A percentile compares a stretch with the other conserved stretches of the same genome.
Conservation (phyloP, 2,113 vertebrate genomes). For the Abramis brama region DNA sequence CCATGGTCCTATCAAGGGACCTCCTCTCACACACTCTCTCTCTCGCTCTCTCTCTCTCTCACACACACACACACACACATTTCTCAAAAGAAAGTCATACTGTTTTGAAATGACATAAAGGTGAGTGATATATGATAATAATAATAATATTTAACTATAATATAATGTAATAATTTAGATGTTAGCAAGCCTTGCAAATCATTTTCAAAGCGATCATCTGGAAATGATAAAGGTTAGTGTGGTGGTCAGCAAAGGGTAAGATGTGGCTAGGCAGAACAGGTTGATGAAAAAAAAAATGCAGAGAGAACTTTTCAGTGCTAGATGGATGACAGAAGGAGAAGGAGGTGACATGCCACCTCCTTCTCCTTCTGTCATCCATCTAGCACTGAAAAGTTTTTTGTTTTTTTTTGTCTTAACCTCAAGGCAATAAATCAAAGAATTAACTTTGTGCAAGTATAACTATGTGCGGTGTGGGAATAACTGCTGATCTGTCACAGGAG, state of each 20-base stretch:
- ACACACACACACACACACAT: too few species aligned
- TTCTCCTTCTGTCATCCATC: conserved; percentile 31
- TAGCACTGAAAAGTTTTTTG: conserved; percentile 10
- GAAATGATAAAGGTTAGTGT: conserved; percentile 3
- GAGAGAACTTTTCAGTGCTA: too few species aligned
- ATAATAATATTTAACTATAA: too few species aligned
- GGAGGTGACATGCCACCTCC: conserved; percentile 12
- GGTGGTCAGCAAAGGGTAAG: neutral
- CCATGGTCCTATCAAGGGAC: too few species aligned
- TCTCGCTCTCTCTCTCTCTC: too few species aligned
- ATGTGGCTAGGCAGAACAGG: neutral
- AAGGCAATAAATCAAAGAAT: conserved; percentile 46
- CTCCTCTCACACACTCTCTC: too few species aligned
- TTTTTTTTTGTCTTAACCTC: conserved; percentile 8
- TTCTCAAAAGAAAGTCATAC: too few species aligned
- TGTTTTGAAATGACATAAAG: too few species aligned
- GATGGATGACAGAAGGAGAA: too few species aligned
- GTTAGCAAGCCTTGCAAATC: neutral
- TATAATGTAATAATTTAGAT: too few species aligned
- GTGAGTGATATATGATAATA: too few species aligned
- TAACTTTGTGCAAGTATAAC: conserved; percentile 23
- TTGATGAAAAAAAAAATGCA: too few species aligned
- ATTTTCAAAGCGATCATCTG: neutral
- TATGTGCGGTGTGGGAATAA: conserved; percentile 30
- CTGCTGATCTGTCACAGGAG: conserved; percentile 51